Percentiles rank a stretch among this genome's conserved stretches.
Conservation (phyloP, 2,113 vertebrate species). For the Leptodactylus fuscus region DNA sequence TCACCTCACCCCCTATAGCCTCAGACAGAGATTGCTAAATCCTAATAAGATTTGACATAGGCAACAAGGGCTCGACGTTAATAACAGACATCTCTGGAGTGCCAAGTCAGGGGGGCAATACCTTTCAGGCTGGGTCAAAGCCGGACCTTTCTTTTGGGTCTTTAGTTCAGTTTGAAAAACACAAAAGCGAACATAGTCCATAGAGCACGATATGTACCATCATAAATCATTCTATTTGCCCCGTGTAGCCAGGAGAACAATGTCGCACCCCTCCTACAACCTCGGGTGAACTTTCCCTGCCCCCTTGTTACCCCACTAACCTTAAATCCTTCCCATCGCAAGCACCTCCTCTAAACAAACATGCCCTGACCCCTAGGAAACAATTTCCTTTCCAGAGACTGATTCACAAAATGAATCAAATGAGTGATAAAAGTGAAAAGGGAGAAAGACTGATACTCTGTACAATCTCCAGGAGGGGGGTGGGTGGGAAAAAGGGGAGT, state of each 20-base stretch:
- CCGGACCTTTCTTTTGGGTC: slow-evolving; percentile 71
- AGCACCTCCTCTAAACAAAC: slow-evolving; percentile 53
- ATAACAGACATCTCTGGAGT: slow-evolving; percentile 46
- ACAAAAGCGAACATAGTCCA: background rate
- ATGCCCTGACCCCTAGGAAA: slow-evolving; percentile 44
- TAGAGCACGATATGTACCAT: background rate
- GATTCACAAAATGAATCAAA: slow-evolving; percentile 56
- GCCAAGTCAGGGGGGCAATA: slow-evolving; percentile 50
- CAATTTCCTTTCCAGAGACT: slow-evolving; percentile 36
- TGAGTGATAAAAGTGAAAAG: slow-evolving; percentile 49
- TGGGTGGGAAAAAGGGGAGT: background rate
- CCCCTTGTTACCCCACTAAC: slow-evolving; percentile 50
- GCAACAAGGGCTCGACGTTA: slow-evolving; percentile 62
- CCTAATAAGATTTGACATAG: slow-evolving; percentile 72
- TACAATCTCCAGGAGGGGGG: background rate
- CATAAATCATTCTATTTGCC: background rate
- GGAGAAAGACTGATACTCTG: background rate
- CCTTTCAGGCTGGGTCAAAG: slow-evolving; percentile 65
- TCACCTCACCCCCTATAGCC: slow-evolving; percentile 30
- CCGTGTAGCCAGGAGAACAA: background rate
- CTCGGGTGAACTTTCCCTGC: slow-evolving; percentile 52
- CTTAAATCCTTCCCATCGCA: slow-evolving; percentile 33
- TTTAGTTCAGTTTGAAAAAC: slow-evolving; percentile 25
- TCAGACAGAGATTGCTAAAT: slow-evolving; percentile 66
- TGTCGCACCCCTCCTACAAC: background rate